Conservation (phyloP, 2,113 vertebrate species). For the Cebidichthys violaceus region DNA sequence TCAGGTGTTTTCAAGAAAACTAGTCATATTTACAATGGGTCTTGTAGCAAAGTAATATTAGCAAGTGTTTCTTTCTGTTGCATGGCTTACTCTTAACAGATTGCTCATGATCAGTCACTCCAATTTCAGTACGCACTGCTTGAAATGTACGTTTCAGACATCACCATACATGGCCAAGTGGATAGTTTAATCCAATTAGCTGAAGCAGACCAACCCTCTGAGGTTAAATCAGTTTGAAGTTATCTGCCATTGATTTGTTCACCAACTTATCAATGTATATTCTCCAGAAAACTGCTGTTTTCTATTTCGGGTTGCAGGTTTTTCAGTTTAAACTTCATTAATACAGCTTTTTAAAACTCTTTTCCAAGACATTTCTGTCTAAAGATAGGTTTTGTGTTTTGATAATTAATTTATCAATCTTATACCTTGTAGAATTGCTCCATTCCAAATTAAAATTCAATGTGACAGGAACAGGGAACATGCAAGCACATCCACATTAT, state of each 20-base stretch:
- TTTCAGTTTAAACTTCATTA: conserved; percentile 1
- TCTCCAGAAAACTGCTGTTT: conserved; percentile 1
- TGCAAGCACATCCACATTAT: conserved; percentile 65
- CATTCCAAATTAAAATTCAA: conserved; percentile 63
- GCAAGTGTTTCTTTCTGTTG: neutral
- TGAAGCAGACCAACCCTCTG: conserved; percentile 26
- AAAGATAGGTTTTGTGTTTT: conserved; percentile 64
- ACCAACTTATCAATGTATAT: conserved; percentile 29
- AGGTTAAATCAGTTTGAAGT: conserved; percentile 53
- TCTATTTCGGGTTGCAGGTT: neutral
- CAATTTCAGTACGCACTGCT: conserved; percentile 8
- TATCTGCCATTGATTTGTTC: conserved; percentile 45
- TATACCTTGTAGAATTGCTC: conserved; percentile 63
- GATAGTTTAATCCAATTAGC: conserved; percentile 63
- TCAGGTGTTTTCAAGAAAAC: neutral
- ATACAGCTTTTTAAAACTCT: conserved; percentile 9
- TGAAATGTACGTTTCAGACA: conserved; percentile 44
- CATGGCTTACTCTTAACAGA: conserved; percentile 22
- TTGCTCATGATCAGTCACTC: conserved; percentile 16
- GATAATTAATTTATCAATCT: conserved; percentile 74
- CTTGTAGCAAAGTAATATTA: neutral
- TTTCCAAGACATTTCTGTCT: conserved; percentile 38
- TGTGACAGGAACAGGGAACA: conserved; percentile 67
- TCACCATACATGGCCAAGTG: conserved; percentile 48
- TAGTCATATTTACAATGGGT: neutral